Percentiles rank a stretch among this genome's conserved stretches.
phyloP scores from a whole-genome alignment of 2,888 invertebrate genomes.

The Capitulum mitella region DNA sequence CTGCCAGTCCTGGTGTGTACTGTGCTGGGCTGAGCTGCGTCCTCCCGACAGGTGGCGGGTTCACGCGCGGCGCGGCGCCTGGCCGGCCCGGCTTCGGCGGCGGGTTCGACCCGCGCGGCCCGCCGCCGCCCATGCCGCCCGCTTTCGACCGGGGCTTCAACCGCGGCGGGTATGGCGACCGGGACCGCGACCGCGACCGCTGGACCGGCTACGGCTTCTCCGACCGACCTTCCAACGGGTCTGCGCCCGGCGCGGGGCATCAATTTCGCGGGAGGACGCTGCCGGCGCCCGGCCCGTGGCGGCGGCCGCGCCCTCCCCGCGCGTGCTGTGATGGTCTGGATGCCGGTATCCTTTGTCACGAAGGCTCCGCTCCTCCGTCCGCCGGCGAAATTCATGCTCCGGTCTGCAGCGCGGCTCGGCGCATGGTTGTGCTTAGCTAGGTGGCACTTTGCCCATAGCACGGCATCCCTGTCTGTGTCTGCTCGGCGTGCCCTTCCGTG shows the following conservation, averaged over 20 bases:
- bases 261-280: background rate
- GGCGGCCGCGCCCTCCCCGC: background rate
- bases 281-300: background rate
- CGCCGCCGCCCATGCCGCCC: constrained; percentile 9
- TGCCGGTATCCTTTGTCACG: background rate
- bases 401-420: background rate
- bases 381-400: background rate
- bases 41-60: background rate
- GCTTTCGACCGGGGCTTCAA: background rate
- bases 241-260: background rate
- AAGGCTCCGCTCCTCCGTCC: background rate
- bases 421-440: background rate
- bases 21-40: too few species aligned
- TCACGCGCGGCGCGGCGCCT: background rate
- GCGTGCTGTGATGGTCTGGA: background rate
- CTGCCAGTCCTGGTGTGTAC: too few species aligned
- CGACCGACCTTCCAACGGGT: constrained; percentile 9
- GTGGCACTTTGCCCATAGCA: background rate
- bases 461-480: background rate
- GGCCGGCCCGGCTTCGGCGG: background rate
- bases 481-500: background rate
- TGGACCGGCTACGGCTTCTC: background rate
- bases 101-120: constrained; percentile 19
- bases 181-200: background rate
- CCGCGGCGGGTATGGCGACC: constrained; percentile 14